A percentile compares a stretch with the other conserved stretches of the same genome.
phyloP scores from a whole-genome alignment of 1,140 invertebrate genomes.

The Trichomalopsis sarcophagae region DNA sequence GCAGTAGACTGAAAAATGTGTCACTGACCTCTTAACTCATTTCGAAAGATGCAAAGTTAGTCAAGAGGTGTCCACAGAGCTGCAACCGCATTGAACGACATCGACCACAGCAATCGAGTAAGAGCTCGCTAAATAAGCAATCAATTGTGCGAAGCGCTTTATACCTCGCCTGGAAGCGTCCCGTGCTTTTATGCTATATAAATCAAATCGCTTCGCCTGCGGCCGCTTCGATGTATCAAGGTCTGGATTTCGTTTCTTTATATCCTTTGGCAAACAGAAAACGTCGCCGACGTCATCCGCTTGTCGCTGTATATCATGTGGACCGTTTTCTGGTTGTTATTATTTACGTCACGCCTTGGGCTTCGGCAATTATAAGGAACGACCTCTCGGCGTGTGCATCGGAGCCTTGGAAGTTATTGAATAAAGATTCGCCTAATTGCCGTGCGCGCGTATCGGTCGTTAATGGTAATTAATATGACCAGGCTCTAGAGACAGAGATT shows the following conservation, averaged over 20 bases:
- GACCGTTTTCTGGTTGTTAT: neutral
- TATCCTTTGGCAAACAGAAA: neutral
- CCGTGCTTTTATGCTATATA: neutral
- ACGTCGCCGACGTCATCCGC: neutral
- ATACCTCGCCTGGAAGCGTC: neutral
- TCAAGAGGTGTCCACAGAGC: neutral
- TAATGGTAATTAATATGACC: neutral
- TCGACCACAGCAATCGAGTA: neutral
- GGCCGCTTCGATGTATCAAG: slow-evolving; percentile 3
- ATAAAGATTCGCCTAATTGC: neutral
- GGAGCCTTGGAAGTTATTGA: neutral
- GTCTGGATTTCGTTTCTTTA: slow-evolving; percentile 3
- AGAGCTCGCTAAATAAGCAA: slow-evolving; percentile 12
- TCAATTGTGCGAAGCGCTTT: slow-evolving; percentile 18
- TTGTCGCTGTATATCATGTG: neutral
- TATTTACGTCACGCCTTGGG: neutral
- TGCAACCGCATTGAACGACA: neutral
- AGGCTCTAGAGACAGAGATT: neutral
- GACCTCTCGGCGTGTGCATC: neutral
- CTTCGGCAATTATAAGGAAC: neutral
- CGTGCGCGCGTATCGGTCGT: neutral
- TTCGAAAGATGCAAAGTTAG: neutral
- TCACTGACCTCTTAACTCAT: neutral
- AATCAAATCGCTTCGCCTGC: neutral
- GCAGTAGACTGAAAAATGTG: neutral